phyloP scores from a whole-genome alignment of 2,113 vertebrate species.

The Oncorhynchus nerka region DNA sequence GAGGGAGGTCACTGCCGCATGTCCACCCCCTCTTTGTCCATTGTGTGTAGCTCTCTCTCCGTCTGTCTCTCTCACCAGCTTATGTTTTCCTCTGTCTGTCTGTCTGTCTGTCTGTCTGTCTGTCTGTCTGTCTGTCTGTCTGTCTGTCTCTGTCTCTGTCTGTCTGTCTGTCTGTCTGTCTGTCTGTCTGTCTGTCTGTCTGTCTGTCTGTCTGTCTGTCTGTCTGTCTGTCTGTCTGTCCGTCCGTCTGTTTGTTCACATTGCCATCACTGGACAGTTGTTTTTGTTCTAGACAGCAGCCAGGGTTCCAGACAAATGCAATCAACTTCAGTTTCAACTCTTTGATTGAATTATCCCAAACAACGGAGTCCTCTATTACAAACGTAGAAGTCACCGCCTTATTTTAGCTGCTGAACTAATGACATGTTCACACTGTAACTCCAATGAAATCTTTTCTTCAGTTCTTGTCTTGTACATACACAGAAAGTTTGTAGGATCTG shows the following conservation, averaged over 20 bases:
- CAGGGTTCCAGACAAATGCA: slow-evolving; percentile 1
- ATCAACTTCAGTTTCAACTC: background rate
- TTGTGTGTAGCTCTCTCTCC: background rate
- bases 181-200: background rate
- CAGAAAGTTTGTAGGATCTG: background rate
- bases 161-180: background rate
- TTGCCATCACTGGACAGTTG: too few relatives aligned
- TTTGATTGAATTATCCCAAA: background rate
- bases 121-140: background rate
- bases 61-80: too few relatives aligned
- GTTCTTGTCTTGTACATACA: background rate
- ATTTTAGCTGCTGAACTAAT: background rate
- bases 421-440: background rate
- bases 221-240: background rate
- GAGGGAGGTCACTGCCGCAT: too few relatives aligned
- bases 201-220: background rate
- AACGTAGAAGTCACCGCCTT: background rate
- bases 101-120: background rate
- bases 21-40: background rate
- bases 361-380: background rate
- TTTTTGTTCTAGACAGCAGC: too few relatives aligned
- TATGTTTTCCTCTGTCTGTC: background rate
- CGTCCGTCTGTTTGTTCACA: too few relatives aligned
- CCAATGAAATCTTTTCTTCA: background rate
- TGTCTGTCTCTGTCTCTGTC: background rate